These are phyloP conservation scores for Temnothorax unifasciatus DNA, from an alignment of 2,888 invertebrate genomes.

Conservation along the genomic window DNA sequence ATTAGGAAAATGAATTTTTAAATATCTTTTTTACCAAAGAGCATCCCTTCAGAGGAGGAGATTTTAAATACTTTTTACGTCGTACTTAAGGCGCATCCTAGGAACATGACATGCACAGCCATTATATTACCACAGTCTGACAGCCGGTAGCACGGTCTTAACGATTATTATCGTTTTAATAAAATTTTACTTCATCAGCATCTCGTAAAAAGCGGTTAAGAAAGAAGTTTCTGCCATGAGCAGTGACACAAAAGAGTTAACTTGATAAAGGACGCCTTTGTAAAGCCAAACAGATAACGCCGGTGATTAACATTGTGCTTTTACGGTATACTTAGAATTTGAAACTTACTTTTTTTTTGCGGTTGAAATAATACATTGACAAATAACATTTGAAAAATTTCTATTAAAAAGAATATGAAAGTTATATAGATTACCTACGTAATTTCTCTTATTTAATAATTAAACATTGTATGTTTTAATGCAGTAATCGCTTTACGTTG, in stretches of 20 bases:
- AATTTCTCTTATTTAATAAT: not conserved
- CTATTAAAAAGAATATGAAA: not conserved
- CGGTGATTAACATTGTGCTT: conserved; percentile 29
- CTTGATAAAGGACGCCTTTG: conserved; percentile 48
- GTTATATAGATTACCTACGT: not conserved
- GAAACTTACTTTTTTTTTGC: not conserved
- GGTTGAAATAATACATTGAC: conserved; percentile 4
- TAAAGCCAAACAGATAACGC: conserved; percentile 33
- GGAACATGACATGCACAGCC: conserved; percentile 9
- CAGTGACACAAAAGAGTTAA: conserved; percentile 50
- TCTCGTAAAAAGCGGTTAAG: conserved; percentile 48
- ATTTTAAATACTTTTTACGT: conserved; percentile 47
- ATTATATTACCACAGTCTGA: conserved; percentile 30
- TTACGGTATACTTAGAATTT: not conserved
- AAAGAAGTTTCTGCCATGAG: conserved; percentile 40
- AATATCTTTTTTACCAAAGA: not conserved
- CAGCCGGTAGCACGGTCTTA: conserved; percentile 42
- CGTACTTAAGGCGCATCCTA: conserved; percentile 5
- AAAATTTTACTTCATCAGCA: conserved; percentile 52
- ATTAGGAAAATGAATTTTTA: not conserved
- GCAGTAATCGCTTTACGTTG: not conserved
- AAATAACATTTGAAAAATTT: not conserved
- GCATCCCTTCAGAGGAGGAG: not conserved
- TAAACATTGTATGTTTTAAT: not conserved
- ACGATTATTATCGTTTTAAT: conserved; percentile 53